Percentiles rank a stretch among this genome's conserved stretches.
phyloP scores from a whole-genome alignment of 2,113 vertebrate species.

The Dasyprocta punctata region DNA sequence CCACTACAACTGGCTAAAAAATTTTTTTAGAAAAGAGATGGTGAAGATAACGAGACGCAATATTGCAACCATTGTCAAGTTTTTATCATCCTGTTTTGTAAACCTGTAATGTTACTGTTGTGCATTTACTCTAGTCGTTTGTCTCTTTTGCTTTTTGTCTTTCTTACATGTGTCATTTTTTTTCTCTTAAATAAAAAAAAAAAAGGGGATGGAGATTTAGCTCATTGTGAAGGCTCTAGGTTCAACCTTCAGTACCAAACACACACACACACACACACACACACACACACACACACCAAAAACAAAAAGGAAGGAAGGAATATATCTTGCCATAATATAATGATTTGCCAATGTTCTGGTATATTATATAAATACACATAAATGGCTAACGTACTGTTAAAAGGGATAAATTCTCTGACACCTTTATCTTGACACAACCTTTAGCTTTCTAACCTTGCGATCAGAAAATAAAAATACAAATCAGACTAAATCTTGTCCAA shows the following conservation, averaged over 20 bases:
- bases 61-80: too few relatives aligned
- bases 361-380: background rate
- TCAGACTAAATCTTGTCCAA: background rate
- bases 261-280: too few relatives aligned
- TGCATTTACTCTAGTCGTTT: too few relatives aligned
- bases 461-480: background rate
- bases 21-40: background rate
- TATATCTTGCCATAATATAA: background rate
- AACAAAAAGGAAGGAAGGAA: background rate
- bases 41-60: too few relatives aligned
- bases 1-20: background rate
- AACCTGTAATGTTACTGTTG: too few relatives aligned
- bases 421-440: background rate
- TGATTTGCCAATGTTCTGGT: slow-evolving; percentile 1
- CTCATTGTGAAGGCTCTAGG: background rate
- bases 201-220: background rate
- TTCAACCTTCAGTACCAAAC: background rate
- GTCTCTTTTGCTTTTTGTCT: too few relatives aligned
- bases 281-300: too few relatives aligned
- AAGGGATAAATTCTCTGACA: background rate
- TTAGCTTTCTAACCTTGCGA: slow-evolving; percentile 13
- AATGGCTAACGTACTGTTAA: background rate
- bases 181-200: too few relatives aligned
- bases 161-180: too few relatives aligned
- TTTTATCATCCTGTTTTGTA: too few relatives aligned